These are phyloP conservation scores for Apostichopus parvimensis DNA, from an alignment of 35 echinoderm and acorn worm species.

Conservation along the genomic window DNA sequence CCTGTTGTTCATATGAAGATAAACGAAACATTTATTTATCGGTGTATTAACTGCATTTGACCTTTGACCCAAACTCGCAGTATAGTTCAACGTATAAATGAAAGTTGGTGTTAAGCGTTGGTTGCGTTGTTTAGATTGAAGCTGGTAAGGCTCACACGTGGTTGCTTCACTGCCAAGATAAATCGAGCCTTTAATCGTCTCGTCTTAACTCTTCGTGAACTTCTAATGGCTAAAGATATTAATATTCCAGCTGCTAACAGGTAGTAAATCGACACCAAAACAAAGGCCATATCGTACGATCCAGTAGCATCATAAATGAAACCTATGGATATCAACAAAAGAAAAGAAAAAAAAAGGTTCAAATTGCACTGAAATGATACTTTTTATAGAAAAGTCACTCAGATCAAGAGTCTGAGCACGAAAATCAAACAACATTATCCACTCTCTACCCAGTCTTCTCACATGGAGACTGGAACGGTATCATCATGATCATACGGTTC, in stretches of 20 bases:
- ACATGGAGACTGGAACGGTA: too few species aligned
- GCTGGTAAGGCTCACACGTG: slow-evolving; percentile 18
- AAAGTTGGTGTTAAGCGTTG: background rate
- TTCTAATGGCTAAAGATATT: background rate
- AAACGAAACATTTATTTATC: too few species aligned
- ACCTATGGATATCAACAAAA: background rate
- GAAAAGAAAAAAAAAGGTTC: background rate
- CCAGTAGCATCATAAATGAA: background rate
- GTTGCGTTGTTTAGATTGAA: background rate
- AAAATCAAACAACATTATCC: too few species aligned
- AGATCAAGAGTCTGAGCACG: too few species aligned
- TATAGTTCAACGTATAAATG: too few species aligned
- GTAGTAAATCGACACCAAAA: background rate
- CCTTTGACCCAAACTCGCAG: too few species aligned
- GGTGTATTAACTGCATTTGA: too few species aligned
- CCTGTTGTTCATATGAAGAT: too few species aligned
- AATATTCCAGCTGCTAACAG: background rate
- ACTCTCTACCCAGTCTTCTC: too few species aligned
- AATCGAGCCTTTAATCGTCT: background rate
- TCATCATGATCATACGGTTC: too few species aligned
- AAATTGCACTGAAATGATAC: background rate
- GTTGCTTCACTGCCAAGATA: background rate
- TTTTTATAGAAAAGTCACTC: background rate
- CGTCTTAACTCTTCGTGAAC: background rate
- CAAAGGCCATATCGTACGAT: background rate